These are phyloP conservation scores for Chromis chromis DNA, from an alignment of 2,797 vertebrate species.

Conservation along the genomic window DNA sequence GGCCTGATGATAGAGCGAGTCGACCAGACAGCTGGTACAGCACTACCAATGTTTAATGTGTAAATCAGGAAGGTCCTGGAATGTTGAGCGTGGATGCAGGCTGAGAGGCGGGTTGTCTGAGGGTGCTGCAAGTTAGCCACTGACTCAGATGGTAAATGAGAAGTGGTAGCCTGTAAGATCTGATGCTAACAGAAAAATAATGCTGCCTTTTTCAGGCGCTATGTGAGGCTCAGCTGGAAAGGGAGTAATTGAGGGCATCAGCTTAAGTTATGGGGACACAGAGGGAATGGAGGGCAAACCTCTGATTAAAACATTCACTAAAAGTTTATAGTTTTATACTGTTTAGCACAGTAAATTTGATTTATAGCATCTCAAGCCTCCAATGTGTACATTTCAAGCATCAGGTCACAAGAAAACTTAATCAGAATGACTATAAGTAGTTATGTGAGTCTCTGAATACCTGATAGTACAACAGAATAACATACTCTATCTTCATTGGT, in stretches of 20 bases:
- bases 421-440: not conserved
- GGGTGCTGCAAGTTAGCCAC: constrained; percentile 32
- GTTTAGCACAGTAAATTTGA: not conserved
- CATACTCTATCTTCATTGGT: not conserved
- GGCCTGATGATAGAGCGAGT: constrained; percentile 64
- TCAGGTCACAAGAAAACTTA: not conserved
- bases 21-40: constrained; percentile 59
- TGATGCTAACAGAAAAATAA: constrained; percentile 2
- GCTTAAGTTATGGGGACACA: not conserved
- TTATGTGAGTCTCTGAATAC: not conserved
- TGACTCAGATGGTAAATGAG: constrained; percentile 45
- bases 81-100: constrained; percentile 12
- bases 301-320: not conserved
- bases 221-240: constrained; percentile 6
- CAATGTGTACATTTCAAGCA: not conserved
- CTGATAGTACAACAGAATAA: not conserved
- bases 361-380: not conserved
- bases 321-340: not conserved
- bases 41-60: constrained; percentile 55
- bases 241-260: not conserved
- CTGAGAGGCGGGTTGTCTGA: not conserved
- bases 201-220: not conserved
- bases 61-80: constrained; percentile 16
- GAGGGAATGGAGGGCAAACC: not conserved
- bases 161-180: constrained; percentile 26